phyloP scores from a whole-genome alignment of 2,797 vertebrate species.

The Luscinia megarhynchos region DNA sequence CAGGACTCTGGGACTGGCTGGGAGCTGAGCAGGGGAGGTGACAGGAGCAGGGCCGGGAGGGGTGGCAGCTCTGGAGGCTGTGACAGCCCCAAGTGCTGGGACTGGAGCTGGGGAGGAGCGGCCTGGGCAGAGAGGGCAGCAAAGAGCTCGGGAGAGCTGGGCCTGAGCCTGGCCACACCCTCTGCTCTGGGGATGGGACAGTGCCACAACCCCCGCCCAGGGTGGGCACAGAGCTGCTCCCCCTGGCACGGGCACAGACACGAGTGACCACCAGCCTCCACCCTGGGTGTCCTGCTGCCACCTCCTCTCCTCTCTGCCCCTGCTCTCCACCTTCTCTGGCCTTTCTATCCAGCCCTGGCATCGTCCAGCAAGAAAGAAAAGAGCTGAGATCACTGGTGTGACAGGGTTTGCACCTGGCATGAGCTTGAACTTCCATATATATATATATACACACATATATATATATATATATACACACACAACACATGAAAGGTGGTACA shows the following conservation, averaged over 20 bases:
- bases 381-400: background rate
- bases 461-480: background rate
- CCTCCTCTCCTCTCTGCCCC: background rate
- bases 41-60: background rate
- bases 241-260: background rate
- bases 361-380: slow-evolving; percentile 32
- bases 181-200: accelerated
- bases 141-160: accelerated
- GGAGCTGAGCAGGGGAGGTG: background rate
- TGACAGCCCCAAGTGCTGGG: background rate
- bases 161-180: background rate
- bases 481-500: slow-evolving; percentile 47
- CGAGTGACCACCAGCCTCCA: accelerated
- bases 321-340: background rate
- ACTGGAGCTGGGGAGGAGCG: background rate
- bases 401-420: slow-evolving; percentile 29
- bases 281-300: background rate
- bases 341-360: background rate
- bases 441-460: background rate
- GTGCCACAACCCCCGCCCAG: background rate
- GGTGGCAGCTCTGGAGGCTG: background rate
- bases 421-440: background rate
- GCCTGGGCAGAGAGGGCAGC: background rate
- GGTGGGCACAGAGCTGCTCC: background rate
- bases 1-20: background rate